Evolutionary conservation across 1,140 invertebrate genomes (phyloP).

Genomic region (Drosophila carrolli): DNA sequence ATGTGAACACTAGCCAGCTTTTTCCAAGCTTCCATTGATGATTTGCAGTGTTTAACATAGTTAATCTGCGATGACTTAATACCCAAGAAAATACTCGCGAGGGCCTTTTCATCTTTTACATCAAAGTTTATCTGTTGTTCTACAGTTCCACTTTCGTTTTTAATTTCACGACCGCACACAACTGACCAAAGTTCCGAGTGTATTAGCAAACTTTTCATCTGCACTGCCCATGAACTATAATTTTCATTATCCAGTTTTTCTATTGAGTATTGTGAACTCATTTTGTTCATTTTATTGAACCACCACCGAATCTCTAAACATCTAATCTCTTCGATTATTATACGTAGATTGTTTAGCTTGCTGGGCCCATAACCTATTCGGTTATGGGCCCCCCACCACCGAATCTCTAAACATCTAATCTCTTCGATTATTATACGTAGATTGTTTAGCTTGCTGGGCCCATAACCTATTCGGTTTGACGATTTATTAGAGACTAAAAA

Average conservation of each 20-base stretch:
- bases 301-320: slow-evolving; percentile 1
- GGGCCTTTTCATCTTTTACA: neutral
- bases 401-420: too few relatives aligned
- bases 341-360: neutral
- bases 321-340: neutral
- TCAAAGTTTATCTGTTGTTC: neutral
- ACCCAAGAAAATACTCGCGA: neutral
- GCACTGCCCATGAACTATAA: neutral
- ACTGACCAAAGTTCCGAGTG: neutral
- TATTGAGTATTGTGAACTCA: neutral
- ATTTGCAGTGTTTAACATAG: too few relatives aligned
- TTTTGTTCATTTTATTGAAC: neutral
- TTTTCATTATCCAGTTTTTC: neutral
- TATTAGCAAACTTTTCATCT: neutral
- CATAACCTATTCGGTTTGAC: too few relatives aligned
- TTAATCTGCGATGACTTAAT: too few relatives aligned
- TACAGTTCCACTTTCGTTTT: too few relatives aligned
- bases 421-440: too few relatives aligned
- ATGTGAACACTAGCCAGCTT: too few relatives aligned
- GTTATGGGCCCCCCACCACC: too few relatives aligned
- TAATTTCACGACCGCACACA: neutral
- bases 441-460: too few relatives aligned
- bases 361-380: too few relatives aligned
- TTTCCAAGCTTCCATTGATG: too few relatives aligned
- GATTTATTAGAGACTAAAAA: too few relatives aligned